A percentile compares a stretch with the other conserved stretches of the same genome.
Conservation (phyloP, 1,140 invertebrate genomes). For the Euglossa dilemma region DNA sequence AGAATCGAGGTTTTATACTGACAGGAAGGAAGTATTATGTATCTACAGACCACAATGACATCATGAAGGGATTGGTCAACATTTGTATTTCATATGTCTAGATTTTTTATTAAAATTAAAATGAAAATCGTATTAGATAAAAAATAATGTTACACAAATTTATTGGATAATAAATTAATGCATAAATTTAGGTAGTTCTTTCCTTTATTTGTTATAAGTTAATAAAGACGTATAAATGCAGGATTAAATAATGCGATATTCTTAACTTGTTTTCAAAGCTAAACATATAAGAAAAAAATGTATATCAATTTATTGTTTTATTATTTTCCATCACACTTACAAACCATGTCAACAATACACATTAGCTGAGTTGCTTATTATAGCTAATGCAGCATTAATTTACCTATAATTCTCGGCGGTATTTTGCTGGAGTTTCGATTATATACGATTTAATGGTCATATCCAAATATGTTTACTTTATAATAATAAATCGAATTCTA, state of each 20-base stretch:
- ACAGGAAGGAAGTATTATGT: constrained; percentile 61
- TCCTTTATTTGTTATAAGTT: constrained; percentile 69
- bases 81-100: not conserved
- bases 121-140: not conserved
- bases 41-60: constrained; percentile 53
- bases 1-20: not conserved
- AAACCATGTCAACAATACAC: constrained; percentile 64
- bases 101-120: not conserved
- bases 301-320: constrained; percentile 69
- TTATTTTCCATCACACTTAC: constrained; percentile 68
- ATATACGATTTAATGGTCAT: constrained; percentile 58
- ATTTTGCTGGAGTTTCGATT: constrained; percentile 49
- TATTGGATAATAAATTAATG: constrained; percentile 42
- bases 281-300: constrained; percentile 64
- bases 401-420: constrained; percentile 44
- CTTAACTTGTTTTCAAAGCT: constrained; percentile 59
- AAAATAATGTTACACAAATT: not conserved
- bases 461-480: constrained; percentile 48
- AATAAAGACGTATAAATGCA: constrained; percentile 74
- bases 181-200: constrained; percentile 47
- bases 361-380: constrained; percentile 56
- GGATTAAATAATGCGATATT: constrained; percentile 71
- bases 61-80: constrained; percentile 28
- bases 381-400: constrained; percentile 61
- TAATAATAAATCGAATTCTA: constrained; percentile 43